phyloP scores from a whole-genome alignment of 2,888 invertebrate species.

The Morinoia aosen region DNA sequence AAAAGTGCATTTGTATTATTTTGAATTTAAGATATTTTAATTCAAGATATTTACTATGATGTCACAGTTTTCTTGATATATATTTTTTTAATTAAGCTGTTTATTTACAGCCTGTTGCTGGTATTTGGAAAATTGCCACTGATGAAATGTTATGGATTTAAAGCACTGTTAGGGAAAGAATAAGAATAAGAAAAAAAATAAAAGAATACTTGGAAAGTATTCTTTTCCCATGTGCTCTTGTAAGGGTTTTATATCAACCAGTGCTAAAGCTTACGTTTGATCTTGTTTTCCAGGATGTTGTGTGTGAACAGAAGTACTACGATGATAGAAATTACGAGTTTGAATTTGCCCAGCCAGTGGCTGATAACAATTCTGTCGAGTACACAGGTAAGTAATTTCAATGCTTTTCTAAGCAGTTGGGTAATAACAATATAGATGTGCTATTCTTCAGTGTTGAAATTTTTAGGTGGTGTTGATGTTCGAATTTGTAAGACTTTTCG shows the following conservation, averaged over 20 bases:
- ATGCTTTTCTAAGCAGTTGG: not conserved
- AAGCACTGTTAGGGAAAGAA: not conserved
- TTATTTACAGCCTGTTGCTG: no score
- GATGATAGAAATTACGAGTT: conserved; percentile 40
- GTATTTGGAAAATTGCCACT: no score
- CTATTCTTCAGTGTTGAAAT: not conserved
- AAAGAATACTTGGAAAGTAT: not conserved
- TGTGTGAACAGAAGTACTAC: not conserved
- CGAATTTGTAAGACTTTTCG: not conserved
- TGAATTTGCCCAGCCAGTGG: conserved; percentile 24
- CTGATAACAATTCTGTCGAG: not conserved
- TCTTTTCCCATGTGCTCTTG: not conserved
- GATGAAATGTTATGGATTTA: no score
- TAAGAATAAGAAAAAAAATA: no score
- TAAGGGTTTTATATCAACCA: not conserved
- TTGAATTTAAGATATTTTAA: no score
- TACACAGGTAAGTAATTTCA: not conserved
- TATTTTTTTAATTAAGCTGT: no score
- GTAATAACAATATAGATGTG: not conserved
- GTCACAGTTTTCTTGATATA: no score
- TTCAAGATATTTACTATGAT: no score
- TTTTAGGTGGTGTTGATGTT: not conserved
- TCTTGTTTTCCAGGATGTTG: not conserved
- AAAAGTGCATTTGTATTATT: no score
- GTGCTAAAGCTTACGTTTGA: not conserved